Conservation (phyloP, 2,797 vertebrate species). For the Varecia variegata region DNA sequence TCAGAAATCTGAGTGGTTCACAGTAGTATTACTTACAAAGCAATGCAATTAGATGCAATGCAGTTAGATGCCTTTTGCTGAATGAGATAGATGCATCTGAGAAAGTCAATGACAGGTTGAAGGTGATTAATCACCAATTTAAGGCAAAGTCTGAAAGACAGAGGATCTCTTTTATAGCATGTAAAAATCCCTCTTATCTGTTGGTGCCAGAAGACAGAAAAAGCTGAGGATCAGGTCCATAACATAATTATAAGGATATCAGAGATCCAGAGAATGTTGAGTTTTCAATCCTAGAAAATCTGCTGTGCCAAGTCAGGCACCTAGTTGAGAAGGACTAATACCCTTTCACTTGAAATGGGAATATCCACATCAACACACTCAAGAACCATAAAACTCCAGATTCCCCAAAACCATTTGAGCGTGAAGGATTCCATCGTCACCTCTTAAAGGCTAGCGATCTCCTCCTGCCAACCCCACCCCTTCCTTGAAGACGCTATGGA, state of each 20-base stretch:
- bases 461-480: not conserved
- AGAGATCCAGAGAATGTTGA: not conserved
- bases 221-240: not conserved
- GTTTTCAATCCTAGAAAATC: not conserved
- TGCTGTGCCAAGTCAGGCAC: not conserved
- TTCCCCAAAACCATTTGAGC: not conserved
- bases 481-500: not conserved
- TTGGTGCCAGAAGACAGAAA: not conserved
- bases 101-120: not conserved
- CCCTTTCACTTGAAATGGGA: not conserved
- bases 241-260: not conserved
- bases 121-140: not conserved
- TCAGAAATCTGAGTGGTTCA: not conserved
- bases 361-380: not conserved
- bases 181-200: not conserved
- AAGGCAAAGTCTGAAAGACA: not conserved
- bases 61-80: not conserved
- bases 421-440: not conserved
- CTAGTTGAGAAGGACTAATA: not conserved
- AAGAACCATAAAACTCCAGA: not conserved
- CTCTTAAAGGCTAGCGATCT: not conserved
- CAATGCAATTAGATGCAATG: too few species aligned
- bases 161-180: not conserved
- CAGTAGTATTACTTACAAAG: too few species aligned
- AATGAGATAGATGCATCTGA: not conserved